Evolutionary conservation across 1,140 invertebrate genomes (phyloP).

Genomic region (Calephelis virginiensis): DNA sequence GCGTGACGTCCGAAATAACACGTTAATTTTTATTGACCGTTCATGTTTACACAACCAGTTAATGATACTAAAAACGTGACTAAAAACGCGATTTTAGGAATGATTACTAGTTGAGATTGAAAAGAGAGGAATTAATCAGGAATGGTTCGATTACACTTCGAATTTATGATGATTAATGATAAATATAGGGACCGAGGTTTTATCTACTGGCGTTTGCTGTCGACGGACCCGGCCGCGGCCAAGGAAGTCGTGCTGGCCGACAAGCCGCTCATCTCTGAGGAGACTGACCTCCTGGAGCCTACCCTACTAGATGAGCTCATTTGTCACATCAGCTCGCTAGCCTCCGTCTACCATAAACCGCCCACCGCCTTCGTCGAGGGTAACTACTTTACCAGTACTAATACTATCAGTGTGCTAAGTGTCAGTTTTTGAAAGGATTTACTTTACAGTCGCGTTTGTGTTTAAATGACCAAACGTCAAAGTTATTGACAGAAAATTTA

Average conservation of each 20-base stretch:
- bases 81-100: too few relatives aligned
- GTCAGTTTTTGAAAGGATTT: not conserved
- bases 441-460: not conserved
- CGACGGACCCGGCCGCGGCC: slow-evolving; percentile 98
- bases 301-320: slow-evolving; percentile 82
- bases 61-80: too few relatives aligned
- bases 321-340: slow-evolving; percentile 98
- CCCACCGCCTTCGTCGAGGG: slow-evolving; percentile 99
- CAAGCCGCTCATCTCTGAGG: slow-evolving; percentile 99
- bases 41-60: too few relatives aligned
- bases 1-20: too few relatives aligned
- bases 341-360: slow-evolving; percentile 97
- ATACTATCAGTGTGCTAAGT: too few relatives aligned
- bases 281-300: slow-evolving; percentile 98
- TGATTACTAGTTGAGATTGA: too few relatives aligned
- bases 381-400: slow-evolving; percentile 26
- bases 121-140: too few relatives aligned
- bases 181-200: slow-evolving; percentile 95
- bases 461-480: too few relatives aligned
- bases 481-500: too few relatives aligned
- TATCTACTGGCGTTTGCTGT: slow-evolving; percentile 99
- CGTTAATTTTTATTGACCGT: too few relatives aligned
- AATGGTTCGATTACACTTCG: too few relatives aligned
- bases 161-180: not conserved
- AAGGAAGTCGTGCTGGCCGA: slow-evolving; percentile 99